Percentiles rank a stretch among this genome's conserved stretches.
These are phyloP conservation scores for Thermophis baileyi DNA, from an alignment of 2,113 vertebrate genomes.

Conservation along the genomic window DNA sequence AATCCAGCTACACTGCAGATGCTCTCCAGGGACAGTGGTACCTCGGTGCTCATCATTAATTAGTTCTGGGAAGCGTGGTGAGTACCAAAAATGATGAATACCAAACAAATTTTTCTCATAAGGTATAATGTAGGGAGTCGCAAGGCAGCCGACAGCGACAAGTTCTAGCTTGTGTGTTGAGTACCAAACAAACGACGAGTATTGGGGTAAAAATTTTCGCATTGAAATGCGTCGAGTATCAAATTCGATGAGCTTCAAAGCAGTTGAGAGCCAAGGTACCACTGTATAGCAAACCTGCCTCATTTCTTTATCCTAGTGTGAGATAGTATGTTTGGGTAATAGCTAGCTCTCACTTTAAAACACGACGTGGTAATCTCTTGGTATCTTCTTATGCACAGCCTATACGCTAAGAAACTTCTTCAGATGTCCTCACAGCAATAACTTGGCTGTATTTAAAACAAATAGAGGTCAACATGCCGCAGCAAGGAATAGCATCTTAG, in stretches of 20 bases:
- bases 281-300: neutral
- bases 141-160: too few relatives aligned
- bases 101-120: too few relatives aligned
- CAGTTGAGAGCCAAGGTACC: too few relatives aligned
- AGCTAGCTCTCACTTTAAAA: neutral
- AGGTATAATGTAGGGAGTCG: too few relatives aligned
- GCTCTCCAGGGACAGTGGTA: neutral
- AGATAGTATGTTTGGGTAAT: neutral
- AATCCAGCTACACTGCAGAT: neutral
- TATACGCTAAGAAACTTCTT: neutral
- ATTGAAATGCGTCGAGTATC: too few relatives aligned
- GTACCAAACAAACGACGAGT: too few relatives aligned
- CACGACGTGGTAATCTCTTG: neutral
- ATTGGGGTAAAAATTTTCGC: too few relatives aligned
- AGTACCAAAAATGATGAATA: too few relatives aligned
- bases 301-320: neutral
- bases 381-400: neutral
- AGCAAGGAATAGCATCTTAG: neutral
- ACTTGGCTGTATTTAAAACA: neutral
- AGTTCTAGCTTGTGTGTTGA: too few relatives aligned
- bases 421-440: neutral
- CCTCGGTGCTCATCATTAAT: too few relatives aligned
- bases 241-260: too few relatives aligned
- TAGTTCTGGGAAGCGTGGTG: too few relatives aligned
- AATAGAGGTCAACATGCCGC: neutral